phyloP scores from a whole-genome alignment of 2,888 invertebrate genomes.

The Polylopha cassiicola region DNA sequence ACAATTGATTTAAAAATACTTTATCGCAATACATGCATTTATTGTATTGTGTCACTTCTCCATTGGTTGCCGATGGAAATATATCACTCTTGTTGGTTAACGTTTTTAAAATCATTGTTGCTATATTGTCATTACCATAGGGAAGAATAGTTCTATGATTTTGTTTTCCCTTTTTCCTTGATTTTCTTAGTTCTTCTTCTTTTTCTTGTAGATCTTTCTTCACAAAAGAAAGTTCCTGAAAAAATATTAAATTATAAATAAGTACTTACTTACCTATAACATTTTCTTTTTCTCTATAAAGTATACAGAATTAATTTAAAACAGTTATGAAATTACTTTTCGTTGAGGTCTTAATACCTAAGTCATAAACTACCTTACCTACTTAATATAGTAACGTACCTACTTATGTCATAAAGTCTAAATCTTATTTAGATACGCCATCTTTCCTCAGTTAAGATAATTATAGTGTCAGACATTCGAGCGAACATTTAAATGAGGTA shows the following conservation, averaged over 20 bases:
- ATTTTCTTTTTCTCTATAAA: too few species aligned
- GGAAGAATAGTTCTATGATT: conserved; percentile 48
- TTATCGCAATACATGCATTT: conserved; percentile 83
- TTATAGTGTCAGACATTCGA: too few species aligned
- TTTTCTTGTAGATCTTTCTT: conserved; percentile 67
- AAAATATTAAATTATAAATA: conserved; percentile 20
- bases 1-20: conserved; percentile 80
- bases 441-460: too few species aligned
- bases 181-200: conserved; percentile 70
- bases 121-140: conserved; percentile 67
- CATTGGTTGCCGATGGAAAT: conserved; percentile 44
- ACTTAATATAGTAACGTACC: too few species aligned
- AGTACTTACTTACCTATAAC: too few species aligned
- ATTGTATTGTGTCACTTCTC: conserved; percentile 59
- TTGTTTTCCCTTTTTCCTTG: conserved; percentile 67
- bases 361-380: too few species aligned
- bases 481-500: too few species aligned
- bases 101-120: conserved; percentile 65
- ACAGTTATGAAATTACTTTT: too few species aligned
- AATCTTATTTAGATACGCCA: too few species aligned
- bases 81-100: conserved; percentile 56
- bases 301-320: too few species aligned
- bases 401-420: too few species aligned
- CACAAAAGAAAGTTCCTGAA: conserved; percentile 72
- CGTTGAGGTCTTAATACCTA: too few species aligned